Evolutionary conservation across 2,888 invertebrate genomes (phyloP), one percentile per base, ranked within the genome.

Genomic region (Holacanthella duospinosa): DNA sequence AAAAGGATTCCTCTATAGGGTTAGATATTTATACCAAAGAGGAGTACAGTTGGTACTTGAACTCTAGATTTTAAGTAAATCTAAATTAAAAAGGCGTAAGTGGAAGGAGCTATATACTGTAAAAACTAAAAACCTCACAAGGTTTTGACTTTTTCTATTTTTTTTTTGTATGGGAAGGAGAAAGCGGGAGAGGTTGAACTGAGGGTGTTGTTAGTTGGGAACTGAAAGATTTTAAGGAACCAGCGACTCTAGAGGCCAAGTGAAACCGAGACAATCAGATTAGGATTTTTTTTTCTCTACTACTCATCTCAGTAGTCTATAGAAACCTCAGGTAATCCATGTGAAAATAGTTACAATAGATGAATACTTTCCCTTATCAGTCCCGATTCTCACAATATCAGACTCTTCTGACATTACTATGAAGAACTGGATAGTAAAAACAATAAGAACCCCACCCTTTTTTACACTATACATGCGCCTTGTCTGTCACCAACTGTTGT

Each of bases 381-480:
- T 24, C 48, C 48, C 48, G n/a, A 21, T 21, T 24, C 48, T n/a
- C n/a, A n/a, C n/a, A n/a, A n/a, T n/a, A n/a, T n/a, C n/a, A n/a
- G n/a, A n/a, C n/a, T n/a, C n/a, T n/a, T n/a, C n/a, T n/a, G n/a
- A n/a, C n/a, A n/a, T n/a, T n/a, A n/a, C n/a, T n/a, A n/a, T n/a
- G n/a, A n/a, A n/a, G n/a, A n/a, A n/a, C n/a, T n/a, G n/a, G n/a
- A n/a, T n/a, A n/a, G n/a, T 25, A 53, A 48, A 58, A 55, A 59
- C 43, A 44, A 44, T 54, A 65, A 44, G 43, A 65, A 68, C 70
- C 70, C 65, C 70, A 70, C 70, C 70, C 70, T 65, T 65, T 59
- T 25, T 56, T 65, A 65, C 61, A 70, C 29, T 63, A 64, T 63
- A 64, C 70, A 68, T 70, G 68, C 70, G 68, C 70, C 64, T n/a